phyloP scores from a whole-genome alignment of 2,797 vertebrate genomes.

The Propithecus deckenii region DNA sequence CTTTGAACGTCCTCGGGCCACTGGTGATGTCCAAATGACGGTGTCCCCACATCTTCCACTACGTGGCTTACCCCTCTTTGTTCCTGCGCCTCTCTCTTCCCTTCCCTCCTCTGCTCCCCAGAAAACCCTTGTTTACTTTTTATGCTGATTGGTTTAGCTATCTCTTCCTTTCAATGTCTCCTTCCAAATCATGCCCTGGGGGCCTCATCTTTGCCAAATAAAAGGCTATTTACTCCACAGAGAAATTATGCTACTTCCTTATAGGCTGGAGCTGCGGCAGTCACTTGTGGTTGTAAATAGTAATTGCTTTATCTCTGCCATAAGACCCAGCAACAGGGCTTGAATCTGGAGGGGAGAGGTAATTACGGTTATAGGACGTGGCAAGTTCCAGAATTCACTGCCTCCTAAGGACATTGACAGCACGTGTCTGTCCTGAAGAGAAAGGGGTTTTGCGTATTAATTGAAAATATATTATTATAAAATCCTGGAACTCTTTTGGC shows the following conservation, averaged over 20 bases:
- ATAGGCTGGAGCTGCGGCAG: background rate
- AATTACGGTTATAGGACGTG: background rate
- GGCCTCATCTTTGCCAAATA: conserved; percentile 73
- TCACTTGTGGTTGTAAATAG: conserved; percentile 58
- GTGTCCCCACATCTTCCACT: background rate
- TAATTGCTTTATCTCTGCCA: conserved; percentile 47
- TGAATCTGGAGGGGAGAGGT: background rate
- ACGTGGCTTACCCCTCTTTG: background rate
- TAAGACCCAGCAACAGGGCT: conserved; percentile 3
- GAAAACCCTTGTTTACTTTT: conserved; percentile 62
- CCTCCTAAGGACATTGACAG: background rate
- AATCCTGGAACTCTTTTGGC: background rate
- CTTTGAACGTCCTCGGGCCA: background rate
- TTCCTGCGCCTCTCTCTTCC: background rate
- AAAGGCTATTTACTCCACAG: conserved; percentile 73
- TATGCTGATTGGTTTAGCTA: conserved; percentile 54
- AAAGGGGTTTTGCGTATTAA: background rate
- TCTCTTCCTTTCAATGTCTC: conserved; percentile 47
- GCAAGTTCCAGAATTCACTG: background rate
- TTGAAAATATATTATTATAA: conserved; percentile 16
- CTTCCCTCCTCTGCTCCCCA: background rate
- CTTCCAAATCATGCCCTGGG: conserved; percentile 51
- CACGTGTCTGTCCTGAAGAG: background rate
- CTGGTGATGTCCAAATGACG: background rate
- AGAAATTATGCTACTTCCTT: conserved; percentile 67